These are phyloP conservation scores for Hesperophylax magnus DNA, from an alignment of 1,140 invertebrate genomes.

Conservation along the genomic window DNA sequence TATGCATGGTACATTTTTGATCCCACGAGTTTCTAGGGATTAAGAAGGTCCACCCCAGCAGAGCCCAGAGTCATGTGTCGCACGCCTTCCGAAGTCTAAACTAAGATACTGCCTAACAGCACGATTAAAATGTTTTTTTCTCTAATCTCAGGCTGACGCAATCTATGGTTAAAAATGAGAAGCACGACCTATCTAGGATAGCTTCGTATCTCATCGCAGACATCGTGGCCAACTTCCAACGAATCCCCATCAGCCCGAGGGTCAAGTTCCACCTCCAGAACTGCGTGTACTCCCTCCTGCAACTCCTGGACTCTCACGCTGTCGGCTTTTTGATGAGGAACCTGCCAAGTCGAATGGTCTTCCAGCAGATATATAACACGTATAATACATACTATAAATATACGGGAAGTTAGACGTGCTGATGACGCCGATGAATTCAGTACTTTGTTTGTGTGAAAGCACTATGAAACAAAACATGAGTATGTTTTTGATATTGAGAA, in stretches of 20 bases:
- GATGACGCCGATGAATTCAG: no score
- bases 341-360: constrained; percentile 41
- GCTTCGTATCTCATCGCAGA: constrained; percentile 47
- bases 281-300: constrained; percentile 41
- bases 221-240: constrained; percentile 43
- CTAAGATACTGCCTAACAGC: background rate
- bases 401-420: constrained; percentile 14
- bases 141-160: constrained; percentile 43
- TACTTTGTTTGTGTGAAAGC: no score
- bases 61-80: no score
- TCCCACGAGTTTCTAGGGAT: no score
- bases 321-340: constrained; percentile 51
- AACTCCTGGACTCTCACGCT: constrained; percentile 45
- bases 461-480: no score
- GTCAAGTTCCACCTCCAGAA: constrained; percentile 52
- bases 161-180: constrained; percentile 47
- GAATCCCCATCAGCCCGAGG: constrained; percentile 33
- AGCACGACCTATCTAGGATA: constrained; percentile 47
- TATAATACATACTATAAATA: constrained; percentile 54
- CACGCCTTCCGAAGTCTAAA: no score
- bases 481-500: no score
- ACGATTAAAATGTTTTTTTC: background rate
- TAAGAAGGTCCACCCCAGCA: no score
- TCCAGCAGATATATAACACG: constrained; percentile 47
- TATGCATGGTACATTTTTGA: no score